These are phyloP conservation scores for Drosophila carrolli DNA, from an alignment of 1,140 invertebrate genomes.

Conservation along the genomic window DNA sequence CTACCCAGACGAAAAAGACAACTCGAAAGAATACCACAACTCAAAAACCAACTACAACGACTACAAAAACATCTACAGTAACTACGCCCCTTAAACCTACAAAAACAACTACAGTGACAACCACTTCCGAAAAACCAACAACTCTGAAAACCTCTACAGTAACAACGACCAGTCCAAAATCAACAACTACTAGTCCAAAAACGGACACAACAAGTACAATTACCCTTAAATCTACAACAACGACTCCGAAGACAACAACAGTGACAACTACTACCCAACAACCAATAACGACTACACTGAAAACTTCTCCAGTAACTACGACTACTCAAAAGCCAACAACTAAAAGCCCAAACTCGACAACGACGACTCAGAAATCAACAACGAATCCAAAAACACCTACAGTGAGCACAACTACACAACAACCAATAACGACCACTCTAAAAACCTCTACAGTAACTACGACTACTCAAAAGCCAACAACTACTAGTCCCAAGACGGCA, in stretches of 20 bases:
- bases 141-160: background rate
- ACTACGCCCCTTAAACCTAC: background rate
- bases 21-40: background rate
- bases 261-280: background rate
- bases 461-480: background rate
- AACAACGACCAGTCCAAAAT: background rate
- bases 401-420: background rate
- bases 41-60: constrained; percentile 16
- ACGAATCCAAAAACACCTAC: background rate
- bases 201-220: background rate
- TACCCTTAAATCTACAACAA: constrained; percentile 4
- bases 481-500: background rate
- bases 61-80: background rate
- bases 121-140: background rate
- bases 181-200: background rate
- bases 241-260: constrained; percentile 2
- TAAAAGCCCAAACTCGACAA: constrained; percentile 4
- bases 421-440: background rate
- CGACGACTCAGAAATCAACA: background rate
- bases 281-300: background rate
- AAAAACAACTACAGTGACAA: constrained; percentile 3
- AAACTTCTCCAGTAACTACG: background rate
- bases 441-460: constrained; percentile 4
- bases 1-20: background rate
- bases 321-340: constrained; percentile 10